These are phyloP conservation scores for Tokudaia tokunoshimensis DNA, from an alignment of 2,797 vertebrate species.

Conservation along the genomic window DNA sequence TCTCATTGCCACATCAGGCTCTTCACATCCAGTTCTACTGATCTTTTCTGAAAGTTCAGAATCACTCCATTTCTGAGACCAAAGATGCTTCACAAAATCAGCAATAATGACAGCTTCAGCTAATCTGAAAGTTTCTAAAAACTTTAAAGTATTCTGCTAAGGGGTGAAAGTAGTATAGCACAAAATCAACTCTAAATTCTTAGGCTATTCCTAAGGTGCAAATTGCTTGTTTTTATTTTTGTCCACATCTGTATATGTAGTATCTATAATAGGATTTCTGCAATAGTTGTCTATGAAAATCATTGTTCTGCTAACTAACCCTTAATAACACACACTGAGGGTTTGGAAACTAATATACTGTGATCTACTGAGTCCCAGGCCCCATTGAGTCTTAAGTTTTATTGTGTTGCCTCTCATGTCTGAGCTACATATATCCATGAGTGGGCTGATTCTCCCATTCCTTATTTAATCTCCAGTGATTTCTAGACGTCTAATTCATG, in stretches of 20 bases:
- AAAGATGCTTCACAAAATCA: not conserved
- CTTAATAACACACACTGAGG: not conserved
- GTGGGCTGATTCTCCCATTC: not conserved
- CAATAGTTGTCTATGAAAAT: not conserved
- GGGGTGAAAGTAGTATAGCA: accelerated
- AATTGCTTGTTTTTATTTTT: not conserved
- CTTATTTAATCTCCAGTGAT: not conserved
- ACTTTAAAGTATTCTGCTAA: not conserved
- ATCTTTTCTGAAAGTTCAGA: not conserved
- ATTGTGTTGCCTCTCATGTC: not conserved
- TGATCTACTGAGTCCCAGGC: not conserved
- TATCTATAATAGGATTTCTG: not conserved
- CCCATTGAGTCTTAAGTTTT: not conserved
- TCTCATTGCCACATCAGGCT: not conserved
- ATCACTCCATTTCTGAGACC: not conserved
- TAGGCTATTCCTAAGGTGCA: not conserved
- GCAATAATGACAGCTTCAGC: not conserved
- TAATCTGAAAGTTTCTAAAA: not conserved
- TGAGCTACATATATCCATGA: not conserved
- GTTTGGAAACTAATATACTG: not conserved
- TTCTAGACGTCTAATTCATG: not conserved
- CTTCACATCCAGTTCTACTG: not conserved
- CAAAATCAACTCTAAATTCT: not conserved
- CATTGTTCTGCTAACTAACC: not conserved
- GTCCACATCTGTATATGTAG: not conserved